These are phyloP conservation scores for Biston betularia DNA, from an alignment of 2,888 invertebrate genomes.

Conservation along the genomic window DNA sequence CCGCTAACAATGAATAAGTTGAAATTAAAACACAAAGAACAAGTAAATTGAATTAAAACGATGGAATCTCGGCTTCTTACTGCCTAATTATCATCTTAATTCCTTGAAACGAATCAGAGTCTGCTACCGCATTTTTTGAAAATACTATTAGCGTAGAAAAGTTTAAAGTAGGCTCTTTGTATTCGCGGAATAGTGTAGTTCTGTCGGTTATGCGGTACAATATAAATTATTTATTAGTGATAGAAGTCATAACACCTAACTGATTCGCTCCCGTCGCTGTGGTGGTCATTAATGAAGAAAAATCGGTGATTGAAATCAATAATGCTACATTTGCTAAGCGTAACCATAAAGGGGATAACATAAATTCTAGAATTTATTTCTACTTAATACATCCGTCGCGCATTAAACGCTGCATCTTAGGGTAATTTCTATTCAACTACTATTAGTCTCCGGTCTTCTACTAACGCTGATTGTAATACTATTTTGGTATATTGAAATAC, in stretches of 20 bases:
- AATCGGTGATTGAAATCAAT: slow-evolving; percentile 66
- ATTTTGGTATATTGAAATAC: slow-evolving; percentile 62
- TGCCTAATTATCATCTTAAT: slow-evolving; percentile 74
- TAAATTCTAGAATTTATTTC: slow-evolving; percentile 65
- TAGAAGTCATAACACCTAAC: slow-evolving; percentile 51
- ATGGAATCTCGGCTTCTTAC: slow-evolving; percentile 59
- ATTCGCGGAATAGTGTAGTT: slow-evolving; percentile 49
- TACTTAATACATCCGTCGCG: slow-evolving; percentile 59
- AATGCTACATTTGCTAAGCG: slow-evolving; percentile 59
- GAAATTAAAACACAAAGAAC: slow-evolving; percentile 50
- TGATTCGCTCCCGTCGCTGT: slow-evolving; percentile 51
- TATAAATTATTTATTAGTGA: slow-evolving; percentile 57
- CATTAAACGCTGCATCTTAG: slow-evolving; percentile 49
- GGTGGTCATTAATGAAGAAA: slow-evolving; percentile 62
- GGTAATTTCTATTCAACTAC: slow-evolving; percentile 74
- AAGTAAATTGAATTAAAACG: slow-evolving; percentile 54
- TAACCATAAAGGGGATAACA: slow-evolving; percentile 59
- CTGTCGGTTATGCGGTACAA: slow-evolving; percentile 31
- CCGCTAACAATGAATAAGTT: slow-evolving; percentile 51
- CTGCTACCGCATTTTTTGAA: slow-evolving; percentile 66
- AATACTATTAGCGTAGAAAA: slow-evolving; percentile 52
- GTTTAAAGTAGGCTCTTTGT: slow-evolving; percentile 60
- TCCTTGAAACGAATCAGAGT: slow-evolving; percentile 62
- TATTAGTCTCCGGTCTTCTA: slow-evolving; percentile 66
- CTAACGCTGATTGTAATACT: slow-evolving; percentile 59